phyloP scores from a whole-genome alignment of 2,888 invertebrate species.

The Lithophane socia region DNA sequence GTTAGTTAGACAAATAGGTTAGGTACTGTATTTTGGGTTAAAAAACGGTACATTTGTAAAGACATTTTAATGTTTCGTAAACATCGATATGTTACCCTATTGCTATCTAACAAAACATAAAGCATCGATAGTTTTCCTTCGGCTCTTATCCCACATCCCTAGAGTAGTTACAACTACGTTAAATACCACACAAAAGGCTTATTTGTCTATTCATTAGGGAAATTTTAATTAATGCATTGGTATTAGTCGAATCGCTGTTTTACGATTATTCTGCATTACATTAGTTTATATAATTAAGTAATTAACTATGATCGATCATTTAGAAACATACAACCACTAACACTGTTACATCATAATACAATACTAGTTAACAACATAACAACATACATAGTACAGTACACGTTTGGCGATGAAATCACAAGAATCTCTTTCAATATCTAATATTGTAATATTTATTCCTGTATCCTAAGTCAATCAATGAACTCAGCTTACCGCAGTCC shows the following conservation, averaged over 20 bases:
- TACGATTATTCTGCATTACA: slow-evolving; percentile 33
- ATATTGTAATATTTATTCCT: not conserved
- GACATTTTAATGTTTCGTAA: not conserved
- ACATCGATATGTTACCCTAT: not conserved
- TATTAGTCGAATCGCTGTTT: slow-evolving; percentile 23
- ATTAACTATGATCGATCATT: slow-evolving; percentile 21
- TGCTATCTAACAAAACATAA: not conserved
- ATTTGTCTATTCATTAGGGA: slow-evolving; percentile 51
- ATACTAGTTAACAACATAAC: no score
- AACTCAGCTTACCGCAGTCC: no score
- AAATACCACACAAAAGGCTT: slow-evolving; percentile 41
- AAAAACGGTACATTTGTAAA: not conserved
- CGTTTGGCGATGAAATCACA: not conserved
- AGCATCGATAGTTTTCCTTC: slow-evolving; percentile 27
- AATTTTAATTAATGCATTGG: slow-evolving; percentile 43
- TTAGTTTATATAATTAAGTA: slow-evolving; percentile 17
- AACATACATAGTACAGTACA: no score
- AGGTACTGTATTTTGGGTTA: no score
- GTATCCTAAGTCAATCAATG: not conserved
- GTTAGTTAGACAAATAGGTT: no score
- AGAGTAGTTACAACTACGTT: slow-evolving; percentile 38
- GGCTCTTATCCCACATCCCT: slow-evolving; percentile 1
- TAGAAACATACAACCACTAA: not conserved
- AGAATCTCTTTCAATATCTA: not conserved
- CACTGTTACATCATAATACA: no score